Evolutionary conservation across 2,113 vertebrate genomes (phyloP).

Genomic region (Perca schrenkii): DNA sequence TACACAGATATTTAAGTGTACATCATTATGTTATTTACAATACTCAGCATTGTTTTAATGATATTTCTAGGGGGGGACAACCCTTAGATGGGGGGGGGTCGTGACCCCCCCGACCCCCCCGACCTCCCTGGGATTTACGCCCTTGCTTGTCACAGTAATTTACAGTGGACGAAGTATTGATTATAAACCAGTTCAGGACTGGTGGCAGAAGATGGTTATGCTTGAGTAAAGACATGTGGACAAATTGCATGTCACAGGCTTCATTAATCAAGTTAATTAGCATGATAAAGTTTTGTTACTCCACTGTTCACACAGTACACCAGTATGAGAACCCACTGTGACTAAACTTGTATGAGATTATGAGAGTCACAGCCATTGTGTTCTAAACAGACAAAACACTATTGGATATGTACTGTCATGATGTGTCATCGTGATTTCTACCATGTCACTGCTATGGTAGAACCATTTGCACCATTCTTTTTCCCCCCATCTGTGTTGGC

Average conservation of each 20-base stretch:
- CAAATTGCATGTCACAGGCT: background rate
- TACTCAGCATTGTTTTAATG: too few species aligned
- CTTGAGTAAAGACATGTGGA: background rate
- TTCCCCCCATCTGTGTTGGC: too few species aligned
- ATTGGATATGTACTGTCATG: background rate
- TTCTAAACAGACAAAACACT: background rate
- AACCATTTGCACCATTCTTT: too few species aligned
- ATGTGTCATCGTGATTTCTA: background rate
- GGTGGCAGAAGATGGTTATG: conserved; percentile 13
- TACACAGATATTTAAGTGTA: too few species aligned
- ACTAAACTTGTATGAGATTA: background rate
- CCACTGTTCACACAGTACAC: conserved; percentile 3
- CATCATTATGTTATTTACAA: too few species aligned
- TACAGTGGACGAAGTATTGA: conserved; percentile 1
- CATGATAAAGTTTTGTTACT: conserved; percentile 13
- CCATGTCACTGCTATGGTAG: background rate
- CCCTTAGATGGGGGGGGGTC: too few species aligned
- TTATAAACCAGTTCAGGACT: background rate
- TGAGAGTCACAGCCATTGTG: background rate
- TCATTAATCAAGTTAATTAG: conserved; percentile 37
- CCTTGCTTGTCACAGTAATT: too few species aligned
- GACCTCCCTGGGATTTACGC: too few species aligned
- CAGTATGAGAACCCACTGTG: background rate
- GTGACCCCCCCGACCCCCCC: too few species aligned
- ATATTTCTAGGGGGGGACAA: too few species aligned